Base-by-base conservation (phyloP, 64 coral and sea anemone species). In the Montipora sp. region DNA sequence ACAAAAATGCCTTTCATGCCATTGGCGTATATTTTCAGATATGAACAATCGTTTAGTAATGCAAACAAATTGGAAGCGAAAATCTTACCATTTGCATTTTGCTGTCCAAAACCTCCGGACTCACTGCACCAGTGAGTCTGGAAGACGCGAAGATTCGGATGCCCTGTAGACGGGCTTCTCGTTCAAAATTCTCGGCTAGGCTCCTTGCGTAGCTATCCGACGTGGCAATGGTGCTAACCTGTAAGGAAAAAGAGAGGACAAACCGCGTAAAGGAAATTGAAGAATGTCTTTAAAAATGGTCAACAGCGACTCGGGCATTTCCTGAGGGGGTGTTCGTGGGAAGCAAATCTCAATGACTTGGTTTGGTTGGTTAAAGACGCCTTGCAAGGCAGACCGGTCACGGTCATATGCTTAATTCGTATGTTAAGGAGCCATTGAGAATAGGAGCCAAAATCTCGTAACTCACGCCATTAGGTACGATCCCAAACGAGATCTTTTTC, bases 141-240 rank as follows among this genome's bases (percentile, higher is more conserved):
- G 98, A 80, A 58, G 98, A 99, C 12, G 89, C 94, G 57, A 92
- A 69, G 13, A 99, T 95, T 22, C 92, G 77, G 7, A 99, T 90
- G 1, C 89, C 89, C 81, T 96, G 87, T 8, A 96, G 47, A 27
- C 89, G 81, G 0, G 94, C 95, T 88, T 92, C 90, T 5, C 77
- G 88, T 67, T 99, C 91, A 77, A 99, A 96, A 48, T 87, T 79
- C 51, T 94, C 89, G 3, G 89, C 80, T 46, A 99, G 21, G 48
- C 94, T 88, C 63, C 87, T 91, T 7, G 89, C 94, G 78, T 93
- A 93, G 27, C 91, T 90, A 80, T 83, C 90, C 1, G 95, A 98
- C 0, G 98, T 94, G 11, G 90, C 90, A 50, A 99, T 89, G 20
- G 92, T 94, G 81, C 98, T 96, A 55, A 99, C 95, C 98, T 99